Evolutionary conservation across 2,797 vertebrate genomes (phyloP).

Genomic region (Sparidentex hasta): DNA sequence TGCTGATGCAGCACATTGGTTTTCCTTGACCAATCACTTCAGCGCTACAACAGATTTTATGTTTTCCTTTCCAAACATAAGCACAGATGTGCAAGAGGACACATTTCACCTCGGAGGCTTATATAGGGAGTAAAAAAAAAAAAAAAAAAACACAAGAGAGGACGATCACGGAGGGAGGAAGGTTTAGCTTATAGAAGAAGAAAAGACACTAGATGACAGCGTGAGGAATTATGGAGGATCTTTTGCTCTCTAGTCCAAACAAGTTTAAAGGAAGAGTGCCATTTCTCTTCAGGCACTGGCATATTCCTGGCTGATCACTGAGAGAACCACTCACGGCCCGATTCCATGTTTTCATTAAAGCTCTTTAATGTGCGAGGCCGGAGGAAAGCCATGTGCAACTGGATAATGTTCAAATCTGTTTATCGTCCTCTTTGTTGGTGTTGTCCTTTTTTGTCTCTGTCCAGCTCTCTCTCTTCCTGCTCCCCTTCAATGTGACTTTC

Average conservation of each 20-base stretch:
- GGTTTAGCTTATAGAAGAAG: slow-evolving; percentile 38
- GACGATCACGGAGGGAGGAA: slow-evolving; percentile 12
- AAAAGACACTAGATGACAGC: slow-evolving; percentile 47
- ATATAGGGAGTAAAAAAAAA: not conserved
- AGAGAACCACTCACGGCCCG: slow-evolving; percentile 27
- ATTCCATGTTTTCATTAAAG: slow-evolving; percentile 51
- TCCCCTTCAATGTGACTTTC: slow-evolving; percentile 29
- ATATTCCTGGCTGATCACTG: slow-evolving; percentile 61
- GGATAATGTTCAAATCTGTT: slow-evolving; percentile 28
- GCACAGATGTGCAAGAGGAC: slow-evolving; percentile 47
- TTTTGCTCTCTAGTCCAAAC: slow-evolving; percentile 72
- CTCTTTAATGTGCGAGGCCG: slow-evolving; percentile 41
- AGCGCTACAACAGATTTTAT: slow-evolving; percentile 32
- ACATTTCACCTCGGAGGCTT: slow-evolving; percentile 12
- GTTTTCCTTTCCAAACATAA: slow-evolving; percentile 48
- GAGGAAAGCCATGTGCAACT: slow-evolving; percentile 31
- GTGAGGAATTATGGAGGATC: slow-evolving; percentile 49
- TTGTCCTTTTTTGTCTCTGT: slow-evolving; percentile 24
- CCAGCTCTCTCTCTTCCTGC: slow-evolving; percentile 16
- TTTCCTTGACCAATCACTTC: slow-evolving; percentile 21
- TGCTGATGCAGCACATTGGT: slow-evolving; percentile 29
- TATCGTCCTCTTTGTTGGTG: slow-evolving; percentile 4
- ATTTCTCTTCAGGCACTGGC: slow-evolving; percentile 63
- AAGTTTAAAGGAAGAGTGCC: slow-evolving; percentile 57
- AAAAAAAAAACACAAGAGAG: not conserved